Base-by-base conservation (phyloP, 64 coral and sea anemone species). In the Actinia tenebrosa region DNA sequence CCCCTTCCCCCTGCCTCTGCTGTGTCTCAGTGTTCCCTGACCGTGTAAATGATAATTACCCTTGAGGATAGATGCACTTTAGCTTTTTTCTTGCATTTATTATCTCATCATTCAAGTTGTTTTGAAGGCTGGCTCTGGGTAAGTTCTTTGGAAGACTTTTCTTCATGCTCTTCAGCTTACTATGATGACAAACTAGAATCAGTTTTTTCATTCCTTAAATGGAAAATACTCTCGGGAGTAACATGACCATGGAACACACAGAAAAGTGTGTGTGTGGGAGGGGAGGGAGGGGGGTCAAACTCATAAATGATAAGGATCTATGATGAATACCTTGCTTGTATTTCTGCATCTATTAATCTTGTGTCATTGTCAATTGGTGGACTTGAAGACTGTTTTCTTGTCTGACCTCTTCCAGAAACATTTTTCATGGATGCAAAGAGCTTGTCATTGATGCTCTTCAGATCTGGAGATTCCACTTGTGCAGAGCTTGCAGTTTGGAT, bases 41-140 rank as follows among this genome's bases (percentile, higher is more conserved):
- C 30, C 30, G 1, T 37, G 22, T 66, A n/a, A 5, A 66, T 66
- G 16, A 61, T 50, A n/a, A 66, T n/a, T 75, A 75, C 69, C 26
- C 10, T 58, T 83, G 45, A 5, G 79, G 79, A 52, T 83, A 30
- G 43, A 83, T 45, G 80, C 80, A 83, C 19, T 27, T 22, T 1
- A 83, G 80, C 23, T 83, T 83, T 83, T 83, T 58, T 23, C 80
- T 52, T 50, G 80, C 80, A 58, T 83, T 83, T 11, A 18, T 83
- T 83, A 83, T 83, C 5, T 83, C 80, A 58, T 83, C 80, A 58
- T 83, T 52, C 44, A 83, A 44, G 30, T 52, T 58, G 23, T 83
- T 52, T 52, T 83, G 80, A 22, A 53, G 80, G 46, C 54, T 53
- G 5, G 44, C 3, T 18, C 23, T 83, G 19, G 80, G 53, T 58